Evolutionary conservation across 2,888 invertebrate species (phyloP).

Genomic region (Caenorhabditis sp.): DNA sequence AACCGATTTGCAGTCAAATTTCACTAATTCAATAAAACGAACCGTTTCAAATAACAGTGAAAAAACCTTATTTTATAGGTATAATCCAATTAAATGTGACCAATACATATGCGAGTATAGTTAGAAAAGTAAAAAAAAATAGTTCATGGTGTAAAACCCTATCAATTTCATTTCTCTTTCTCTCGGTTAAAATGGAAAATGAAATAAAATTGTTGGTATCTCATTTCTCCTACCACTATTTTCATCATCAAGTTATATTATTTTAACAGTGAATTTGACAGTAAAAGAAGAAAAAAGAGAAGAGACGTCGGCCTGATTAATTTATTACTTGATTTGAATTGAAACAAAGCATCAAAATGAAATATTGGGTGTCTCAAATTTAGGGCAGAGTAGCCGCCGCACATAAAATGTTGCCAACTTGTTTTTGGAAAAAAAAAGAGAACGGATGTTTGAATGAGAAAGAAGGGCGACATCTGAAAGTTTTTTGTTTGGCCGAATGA

Average conservation of each 20-base stretch:
- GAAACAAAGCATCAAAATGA: neutral
- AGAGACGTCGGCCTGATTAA: slow-evolving; percentile 29
- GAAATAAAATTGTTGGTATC: neutral
- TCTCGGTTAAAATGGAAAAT: neutral
- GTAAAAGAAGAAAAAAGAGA: slow-evolving; percentile 15
- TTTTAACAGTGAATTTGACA: neutral
- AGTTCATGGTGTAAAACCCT: neutral
- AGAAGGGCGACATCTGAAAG: neutral
- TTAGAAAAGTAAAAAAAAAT: neutral
- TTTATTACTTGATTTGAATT: slow-evolving; percentile 24
- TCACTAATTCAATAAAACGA: too few relatives aligned
- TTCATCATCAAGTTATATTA: neutral
- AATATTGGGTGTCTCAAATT: neutral
- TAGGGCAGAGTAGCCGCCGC: neutral
- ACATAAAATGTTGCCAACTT: neutral
- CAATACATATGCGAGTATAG: neutral
- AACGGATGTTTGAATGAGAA: neutral
- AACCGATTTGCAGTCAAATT: too few relatives aligned
- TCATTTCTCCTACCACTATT: neutral
- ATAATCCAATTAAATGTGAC: neutral
- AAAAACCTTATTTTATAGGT: too few relatives aligned
- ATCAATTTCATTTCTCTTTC: neutral
- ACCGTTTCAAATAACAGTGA: too few relatives aligned
- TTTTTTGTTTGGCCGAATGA: neutral
- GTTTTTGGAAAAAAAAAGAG: neutral